A percentile compares a stretch with the other conserved stretches of the same genome.
Conservation (phyloP, 1,140 invertebrate genomes). For the Ladona fulva region DNA sequence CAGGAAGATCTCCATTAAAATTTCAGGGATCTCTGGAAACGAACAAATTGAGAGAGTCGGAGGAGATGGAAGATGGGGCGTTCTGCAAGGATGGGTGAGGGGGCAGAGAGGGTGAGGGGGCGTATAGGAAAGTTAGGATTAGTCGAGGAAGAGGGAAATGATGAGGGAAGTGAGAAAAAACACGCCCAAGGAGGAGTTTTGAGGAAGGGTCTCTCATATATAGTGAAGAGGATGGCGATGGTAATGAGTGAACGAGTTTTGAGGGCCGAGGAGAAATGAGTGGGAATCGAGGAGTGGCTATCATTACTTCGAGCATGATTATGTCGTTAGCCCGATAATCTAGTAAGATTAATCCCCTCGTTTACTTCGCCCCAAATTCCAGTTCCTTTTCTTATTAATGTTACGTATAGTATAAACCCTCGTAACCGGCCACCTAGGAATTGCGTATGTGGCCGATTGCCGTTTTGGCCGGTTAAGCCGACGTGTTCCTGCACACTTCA, state of each 20-base stretch:
- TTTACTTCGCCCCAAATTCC: background rate
- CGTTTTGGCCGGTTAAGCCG: no score
- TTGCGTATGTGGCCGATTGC: no score
- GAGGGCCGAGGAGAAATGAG: no score
- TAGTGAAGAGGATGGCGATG: no score
- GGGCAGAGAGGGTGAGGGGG: background rate
- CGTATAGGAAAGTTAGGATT: background rate
- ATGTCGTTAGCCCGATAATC: background rate
- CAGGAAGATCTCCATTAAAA: conserved; percentile 27
- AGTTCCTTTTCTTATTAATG: no score
- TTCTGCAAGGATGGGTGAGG: conserved; percentile 3
- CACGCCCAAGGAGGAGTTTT: background rate
- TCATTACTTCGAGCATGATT: background rate
- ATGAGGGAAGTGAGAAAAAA: background rate
- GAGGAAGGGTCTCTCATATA: background rate
- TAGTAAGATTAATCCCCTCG: background rate
- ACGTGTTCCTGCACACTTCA: no score
- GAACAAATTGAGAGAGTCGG: conserved; percentile 26
- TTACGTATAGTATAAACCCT: no score
- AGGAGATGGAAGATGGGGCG: conserved; percentile 12
- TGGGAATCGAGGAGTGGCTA: no score
- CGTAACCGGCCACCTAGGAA: no score
- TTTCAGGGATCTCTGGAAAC: conserved; percentile 27
- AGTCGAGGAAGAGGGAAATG: background rate
- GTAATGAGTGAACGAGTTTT: no score